Base-by-base conservation (phyloP, 2,888 invertebrate genomes). In the Agrochola lychnidis region DNA sequence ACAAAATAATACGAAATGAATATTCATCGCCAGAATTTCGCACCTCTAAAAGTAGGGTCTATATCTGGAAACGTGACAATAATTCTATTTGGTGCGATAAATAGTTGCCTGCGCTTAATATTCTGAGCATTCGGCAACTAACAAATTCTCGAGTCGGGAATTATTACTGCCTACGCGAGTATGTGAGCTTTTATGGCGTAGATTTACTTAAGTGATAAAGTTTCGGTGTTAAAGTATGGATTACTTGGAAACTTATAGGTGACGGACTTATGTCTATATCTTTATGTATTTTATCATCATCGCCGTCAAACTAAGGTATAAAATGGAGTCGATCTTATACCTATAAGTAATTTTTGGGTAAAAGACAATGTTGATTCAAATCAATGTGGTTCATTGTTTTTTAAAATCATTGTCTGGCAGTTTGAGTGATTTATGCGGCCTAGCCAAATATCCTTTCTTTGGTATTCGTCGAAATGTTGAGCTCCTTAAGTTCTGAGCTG, bases 41-140 rank as follows among this genome's bases (percentile, higher is more conserved):
- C 70, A 73, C 74, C 73, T 70, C 71, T 70, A 78, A 78, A 87
- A 81, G 77, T 74, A 66, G 64, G 71, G 56, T 72, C 62, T 86
- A 70, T 79, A 87, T 82, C 73, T 79, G 62, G 59, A 72, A 73
- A 81, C 85, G 87, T 87, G 88, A 86, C 66, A 57, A 79, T 86
- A 81, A 87, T 88, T 75, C 67, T 64, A 69, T 74, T 77, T 51
- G 42, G 66, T 42, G 66, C 22, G 57, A 72, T 78, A 78, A 82
- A 87, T 84, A 84, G 72, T 79, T 73, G 56, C 62, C 25, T 74
- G 63, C 48, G 19, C 63, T 84, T 88, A 87, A 84, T 84, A 87
- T 87, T 82, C 82, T 22, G 30, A 67, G 70, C 76, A 73, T 66
- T 70, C 42, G 51, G 22, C 40, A 64, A 66, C 67, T 70, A 45